Base-by-base conservation (phyloP, 2,113 vertebrate genomes). In the Zeus faber region DNA sequence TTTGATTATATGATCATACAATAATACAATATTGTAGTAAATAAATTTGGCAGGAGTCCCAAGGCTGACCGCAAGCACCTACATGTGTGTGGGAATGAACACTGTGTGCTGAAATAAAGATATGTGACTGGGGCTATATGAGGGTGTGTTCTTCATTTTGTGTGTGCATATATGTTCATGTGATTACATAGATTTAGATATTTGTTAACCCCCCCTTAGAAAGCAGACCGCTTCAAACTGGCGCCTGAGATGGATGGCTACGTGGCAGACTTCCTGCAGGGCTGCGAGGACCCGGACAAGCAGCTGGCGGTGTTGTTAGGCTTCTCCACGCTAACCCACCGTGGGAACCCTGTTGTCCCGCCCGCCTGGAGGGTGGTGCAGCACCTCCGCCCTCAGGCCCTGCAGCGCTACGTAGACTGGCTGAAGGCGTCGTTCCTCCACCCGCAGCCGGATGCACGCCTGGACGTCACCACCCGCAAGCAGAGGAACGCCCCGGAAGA, bases 171-270 rank as follows among this genome's bases (percentile, higher is more conserved):
- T 29, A 29, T 29, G 8, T 29, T 29, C 8, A 29, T 29, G 11
- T 31, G 29, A 31, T 31, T 39, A 11, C 5, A 2, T 54, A 1
- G 29, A 14, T 39, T 1, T 17, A 53, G 24, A 4, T 29, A 24
- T 1, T 45, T 2, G 0, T 54, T 22, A 33, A 9, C 13, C 22
- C 0, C 18, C 51, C 63, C 77, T 35, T 80, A 95, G 94, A 68
- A 84, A 74, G 85, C 88, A 0, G 85, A 85, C 10, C 81, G 91
- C 17, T 93, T 91, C 74, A 95, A 88, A 73, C 90, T 98, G 78
- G 87, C 90, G 41, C 89, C 95, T 0, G 97, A 96, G 80, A 96
- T 99, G 94, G 90, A 91, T 0, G 7, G n/a, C 1, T 94, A 88
- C 0, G 72, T 97, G 56, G 78, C 70, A 0, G 59, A 85, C 20